Conservation (phyloP, 2,888 invertebrate genomes). For the Lamproptera curius region DNA sequence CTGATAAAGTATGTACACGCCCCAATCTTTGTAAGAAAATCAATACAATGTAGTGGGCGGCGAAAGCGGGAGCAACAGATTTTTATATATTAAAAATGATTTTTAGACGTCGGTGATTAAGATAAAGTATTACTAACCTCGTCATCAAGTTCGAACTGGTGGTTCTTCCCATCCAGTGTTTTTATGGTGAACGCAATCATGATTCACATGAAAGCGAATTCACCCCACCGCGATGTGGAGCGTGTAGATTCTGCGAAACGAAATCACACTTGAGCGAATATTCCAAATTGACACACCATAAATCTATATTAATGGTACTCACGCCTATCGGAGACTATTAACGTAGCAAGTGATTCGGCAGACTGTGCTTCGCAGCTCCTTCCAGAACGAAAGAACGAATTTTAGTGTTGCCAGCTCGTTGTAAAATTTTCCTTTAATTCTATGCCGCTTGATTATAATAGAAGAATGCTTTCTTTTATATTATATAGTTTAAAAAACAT, state of each 20-base stretch:
- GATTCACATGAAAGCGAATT: slow-evolving; percentile 33
- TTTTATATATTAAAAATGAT: too few species aligned
- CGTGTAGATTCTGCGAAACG: background rate
- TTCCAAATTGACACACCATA: background rate
- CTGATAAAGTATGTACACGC: background rate
- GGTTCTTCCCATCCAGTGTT: slow-evolving; percentile 92
- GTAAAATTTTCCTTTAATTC: background rate
- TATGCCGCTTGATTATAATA: background rate
- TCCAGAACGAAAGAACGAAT: background rate
- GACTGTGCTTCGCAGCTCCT: background rate
- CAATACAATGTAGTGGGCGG: background rate
- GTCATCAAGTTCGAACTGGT: slow-evolving; percentile 88
- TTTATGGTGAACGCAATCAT: slow-evolving; percentile 93
- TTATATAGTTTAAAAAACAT: too few species aligned
- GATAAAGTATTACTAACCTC: slow-evolving; percentile 81
- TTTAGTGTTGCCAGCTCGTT: background rate
- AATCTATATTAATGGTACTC: background rate
- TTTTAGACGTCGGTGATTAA: background rate
- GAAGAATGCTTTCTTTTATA: too few species aligned
- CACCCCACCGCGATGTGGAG: background rate
- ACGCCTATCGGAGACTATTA: background rate
- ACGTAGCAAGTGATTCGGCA: background rate
- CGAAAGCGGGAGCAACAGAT: too few species aligned
- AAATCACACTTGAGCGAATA: background rate
- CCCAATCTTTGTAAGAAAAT: too few species aligned